phyloP scores from a whole-genome alignment of 2,888 invertebrate species.

The Andrena bicolor region DNA sequence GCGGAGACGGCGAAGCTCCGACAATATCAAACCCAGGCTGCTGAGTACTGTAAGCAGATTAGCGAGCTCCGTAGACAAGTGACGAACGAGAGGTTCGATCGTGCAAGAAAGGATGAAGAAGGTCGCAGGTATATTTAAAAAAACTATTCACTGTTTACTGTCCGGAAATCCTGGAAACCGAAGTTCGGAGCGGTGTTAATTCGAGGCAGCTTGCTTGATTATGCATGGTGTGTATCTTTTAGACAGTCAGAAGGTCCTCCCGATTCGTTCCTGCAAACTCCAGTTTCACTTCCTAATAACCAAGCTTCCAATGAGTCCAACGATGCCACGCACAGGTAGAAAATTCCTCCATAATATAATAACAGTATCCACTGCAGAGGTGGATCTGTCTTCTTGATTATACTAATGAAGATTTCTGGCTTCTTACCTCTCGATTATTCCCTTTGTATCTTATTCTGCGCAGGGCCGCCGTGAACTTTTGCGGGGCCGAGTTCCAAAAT shows the following conservation, averaged over 20 bases:
- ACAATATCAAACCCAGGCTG: conserved; percentile 86
- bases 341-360: background rate
- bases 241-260: conserved; percentile 41
- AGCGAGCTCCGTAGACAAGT: conserved; percentile 86
- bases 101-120: conserved; percentile 84
- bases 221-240: background rate
- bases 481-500: no score
- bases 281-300: conserved; percentile 10
- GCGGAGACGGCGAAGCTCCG: conserved; percentile 85
- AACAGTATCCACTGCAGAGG: conserved; percentile 24
- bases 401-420: background rate
- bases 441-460: no score
- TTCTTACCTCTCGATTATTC: no score
- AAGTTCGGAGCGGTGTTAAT: background rate
- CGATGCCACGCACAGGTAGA: conserved; percentile 52
- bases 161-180: background rate
- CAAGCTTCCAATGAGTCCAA: conserved; percentile 20
- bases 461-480: no score
- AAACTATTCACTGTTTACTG: background rate
- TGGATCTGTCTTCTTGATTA: conserved; percentile 10
- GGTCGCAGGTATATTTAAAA: conserved; percentile 76
- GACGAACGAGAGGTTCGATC: conserved; percentile 86
- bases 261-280: conserved; percentile 5
- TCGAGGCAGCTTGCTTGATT: background rate
- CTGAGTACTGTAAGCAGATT: conserved; percentile 86